Evolutionary conservation across 2,113 vertebrate genomes (phyloP), one percentile per base, ranked within the genome.

Genomic region (Bufo bufo): DNA sequence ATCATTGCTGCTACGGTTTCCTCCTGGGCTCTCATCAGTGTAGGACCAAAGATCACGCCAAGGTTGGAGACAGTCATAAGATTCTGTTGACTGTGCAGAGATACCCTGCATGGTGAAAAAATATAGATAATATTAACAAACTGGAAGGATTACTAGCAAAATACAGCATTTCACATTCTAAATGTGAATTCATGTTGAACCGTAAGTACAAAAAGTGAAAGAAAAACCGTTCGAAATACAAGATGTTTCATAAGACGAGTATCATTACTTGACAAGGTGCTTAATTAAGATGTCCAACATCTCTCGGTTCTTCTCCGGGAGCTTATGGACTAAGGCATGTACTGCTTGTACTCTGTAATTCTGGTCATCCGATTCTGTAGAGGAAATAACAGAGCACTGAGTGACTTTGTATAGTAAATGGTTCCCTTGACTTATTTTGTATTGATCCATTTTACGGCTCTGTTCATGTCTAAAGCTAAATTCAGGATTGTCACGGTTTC

Each of bases 1-100:
- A 99, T 99, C 98, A 99, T 99, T 90, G 98, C 98, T 8, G 98
- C 98, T 91, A 99, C 98, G 0, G 98, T 99, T 94, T 99, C 98
- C 83, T 99, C 98, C 91, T 99, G 98, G 0, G 97, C 97, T 93
- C 98, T 96, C 98, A 99, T 99, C 84, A 99, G 90, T 0, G 98
- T 99, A 69, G 98, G 98, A 66, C 98, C 98, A 82, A 99, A 99
- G 90, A 99, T 99, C 92, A 99, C 98, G 20, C 97, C 98, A 79
- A 99, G 96, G 94, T 99, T 99, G 86, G 98, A 99, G 74, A 99
- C 93, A 0, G 98, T 99, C 98, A 99, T 99, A 91, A 98, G 92
- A 92, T 99, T 99, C 90, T 98, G 97, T 63, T 97, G 95, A 91
- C 96, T 98, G 92, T 99, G 97, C 88, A 97, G 93, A 45, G 98